Conservation (phyloP, 1,140 invertebrate genomes). For the Apis florea region DNA sequence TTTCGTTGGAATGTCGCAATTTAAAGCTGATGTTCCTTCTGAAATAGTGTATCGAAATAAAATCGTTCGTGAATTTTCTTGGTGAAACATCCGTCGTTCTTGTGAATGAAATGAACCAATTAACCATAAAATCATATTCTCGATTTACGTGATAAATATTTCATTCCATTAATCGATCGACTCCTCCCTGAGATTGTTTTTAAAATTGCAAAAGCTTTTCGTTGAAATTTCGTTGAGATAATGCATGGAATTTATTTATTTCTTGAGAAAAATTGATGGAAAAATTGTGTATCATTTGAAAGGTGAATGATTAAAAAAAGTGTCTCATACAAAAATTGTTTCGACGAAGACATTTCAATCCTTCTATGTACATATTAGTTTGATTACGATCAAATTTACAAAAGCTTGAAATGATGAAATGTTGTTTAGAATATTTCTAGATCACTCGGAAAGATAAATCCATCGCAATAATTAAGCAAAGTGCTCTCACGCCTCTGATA, state of each 20-base stretch:
- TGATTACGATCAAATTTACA: background rate
- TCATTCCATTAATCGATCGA: conserved; percentile 9
- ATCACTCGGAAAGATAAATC: background rate
- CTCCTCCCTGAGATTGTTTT: conserved; percentile 35
- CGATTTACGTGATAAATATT: conserved; percentile 36
- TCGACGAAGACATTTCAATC: too few relatives aligned
- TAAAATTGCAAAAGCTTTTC: background rate
- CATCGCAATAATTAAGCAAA: too few relatives aligned
- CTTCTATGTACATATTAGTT: too few relatives aligned
- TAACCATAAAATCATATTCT: conserved; percentile 41
- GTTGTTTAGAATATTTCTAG: background rate
- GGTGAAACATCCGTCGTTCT: background rate
- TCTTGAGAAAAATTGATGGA: background rate
- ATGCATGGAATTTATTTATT: background rate
- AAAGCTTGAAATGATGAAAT: background rate
- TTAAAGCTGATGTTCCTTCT: conserved; percentile 7
- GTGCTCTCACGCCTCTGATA: too few relatives aligned
- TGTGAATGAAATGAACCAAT: conserved; percentile 26
- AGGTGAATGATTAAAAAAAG: too few relatives aligned
- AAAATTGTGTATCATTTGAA: background rate
- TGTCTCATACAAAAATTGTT: too few relatives aligned
- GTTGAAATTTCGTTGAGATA: background rate
- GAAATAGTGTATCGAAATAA: background rate
- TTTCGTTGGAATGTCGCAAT: background rate
- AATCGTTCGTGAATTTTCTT: conserved; percentile 36